phyloP scores from a whole-genome alignment of 2,113 vertebrate genomes.

The Carlito syrichta region DNA sequence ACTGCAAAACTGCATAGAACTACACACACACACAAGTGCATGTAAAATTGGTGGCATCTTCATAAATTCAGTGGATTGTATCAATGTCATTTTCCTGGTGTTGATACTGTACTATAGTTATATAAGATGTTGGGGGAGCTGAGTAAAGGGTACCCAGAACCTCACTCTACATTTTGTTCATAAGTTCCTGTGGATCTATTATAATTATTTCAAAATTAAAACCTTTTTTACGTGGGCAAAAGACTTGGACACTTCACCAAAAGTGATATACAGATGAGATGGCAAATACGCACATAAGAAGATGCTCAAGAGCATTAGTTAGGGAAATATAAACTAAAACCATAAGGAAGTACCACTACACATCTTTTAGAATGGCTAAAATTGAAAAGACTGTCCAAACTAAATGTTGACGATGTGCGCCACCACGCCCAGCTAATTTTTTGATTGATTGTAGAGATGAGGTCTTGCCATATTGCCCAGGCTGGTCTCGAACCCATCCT shows the following conservation, averaged over 20 bases:
- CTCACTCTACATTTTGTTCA: not conserved
- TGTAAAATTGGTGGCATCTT: not conserved
- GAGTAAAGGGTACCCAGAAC: not conserved
- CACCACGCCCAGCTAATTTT: no score
- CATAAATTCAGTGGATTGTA: not conserved
- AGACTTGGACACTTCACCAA: not conserved
- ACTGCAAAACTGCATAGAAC: not conserved
- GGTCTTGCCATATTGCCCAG: no score
- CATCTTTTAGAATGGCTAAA: not conserved
- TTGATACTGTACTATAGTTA: not conserved
- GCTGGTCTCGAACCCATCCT: no score
- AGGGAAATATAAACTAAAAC: not conserved
- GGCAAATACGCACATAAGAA: not conserved
- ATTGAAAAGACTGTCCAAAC: not conserved
- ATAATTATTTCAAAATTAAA: slow-evolving; percentile 1
- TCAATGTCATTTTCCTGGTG: not conserved
- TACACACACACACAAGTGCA: not conserved
- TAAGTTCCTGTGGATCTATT: not conserved
- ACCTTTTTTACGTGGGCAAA: not conserved
- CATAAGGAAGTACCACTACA: not conserved
- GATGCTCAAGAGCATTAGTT: not conserved
- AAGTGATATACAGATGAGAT: not conserved
- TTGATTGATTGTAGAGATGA: no score
- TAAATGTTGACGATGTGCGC: no score
- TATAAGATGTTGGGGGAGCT: not conserved